Base-by-base conservation (phyloP, 2,888 invertebrate species). In the Syritta pipiens region DNA sequence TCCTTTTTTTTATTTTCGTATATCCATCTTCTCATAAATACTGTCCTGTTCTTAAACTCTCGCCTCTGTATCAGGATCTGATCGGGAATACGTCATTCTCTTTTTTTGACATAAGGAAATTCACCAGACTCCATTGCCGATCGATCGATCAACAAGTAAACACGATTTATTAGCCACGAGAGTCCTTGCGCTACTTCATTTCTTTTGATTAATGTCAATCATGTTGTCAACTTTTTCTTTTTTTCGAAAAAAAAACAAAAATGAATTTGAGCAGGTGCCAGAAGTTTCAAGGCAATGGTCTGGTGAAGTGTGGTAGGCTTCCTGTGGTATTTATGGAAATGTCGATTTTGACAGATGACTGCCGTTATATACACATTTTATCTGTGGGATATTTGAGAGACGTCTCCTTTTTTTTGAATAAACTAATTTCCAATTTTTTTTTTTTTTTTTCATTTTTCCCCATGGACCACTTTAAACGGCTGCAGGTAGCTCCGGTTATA, bases 401-500 rank as follows among this genome's bases (percentile, higher is more conserved):
- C 51, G 75, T 82, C 55, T 62, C 26, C 22, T 22, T 57, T 17
- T 6, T 10, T 79, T 75, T 81, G 72, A 81, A 53, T 55, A 51
- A 28, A 81, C 55, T 62, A 65, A 74, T 67, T 57, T 75, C 14
- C 51, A 37, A 42, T 37, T 28, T 17, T 57, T 37, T 71, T 46
- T 49, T 63, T 44, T 37, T 28, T 57, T 51, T 69, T 69, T 67
- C 72, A 53, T 35, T 22, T 72, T 84, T 26, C 30, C 3, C 1
- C 14, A 22, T 22, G 46, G 35, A 51, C 37, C 28, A 22, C 46
- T 48, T 32, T 37, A 6, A 69, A 30, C 55, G 22, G n/a, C 91
- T 91, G 81, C 92, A 95, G 95, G 94, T 87, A 93, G 93, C 90
- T 94, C 94, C 83, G 94, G 94, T 89, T 95, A 94, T 90, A 94